Evolutionary conservation across 2,888 invertebrate species (phyloP), one percentile per base, ranked within the genome.

Genomic region (Agrotis clavis): DNA sequence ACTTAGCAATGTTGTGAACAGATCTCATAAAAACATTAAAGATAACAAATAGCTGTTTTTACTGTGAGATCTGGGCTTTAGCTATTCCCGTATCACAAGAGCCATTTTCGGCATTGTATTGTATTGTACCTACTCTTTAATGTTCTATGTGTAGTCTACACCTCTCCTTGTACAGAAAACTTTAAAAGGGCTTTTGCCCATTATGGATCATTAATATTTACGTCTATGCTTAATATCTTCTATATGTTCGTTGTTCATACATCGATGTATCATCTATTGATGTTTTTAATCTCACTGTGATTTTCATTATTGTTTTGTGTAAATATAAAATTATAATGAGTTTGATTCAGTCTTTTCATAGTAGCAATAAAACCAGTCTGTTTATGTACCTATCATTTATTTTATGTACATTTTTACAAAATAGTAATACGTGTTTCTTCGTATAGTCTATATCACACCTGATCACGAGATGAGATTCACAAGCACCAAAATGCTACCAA

Each of bases 201-300:
- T 79, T 76, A 70, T 80, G 64, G 77, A 74, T 80, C 53, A 81
- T 79, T 72, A 65, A 77, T 79, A 65, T 76, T 80, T 80, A 79
- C 67, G 41, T 41, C 65, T 72, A 79, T 78, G 79, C 82, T 85
- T 86, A 73, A 77, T 68, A 84, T 83, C 85, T 74, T 79, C 74
- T 80, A 71, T 69, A 83, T 86, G 87, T 89, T 88, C 81, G 83
- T 84, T 86, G 80, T 87, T 87, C 82, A 84, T 80, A 86, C 90
- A 89, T 90, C 88, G 88, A 88, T 89, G 87, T 92, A 83, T 87
- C 82, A 80, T 90, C 84, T 91, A 90, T 92, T 89, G 88, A 92
- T 92, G 91, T 94, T 90, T 89, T 91, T 88, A 91, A 91, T 93
- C 91, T 94, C 91, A 92, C 94, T 95, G 94, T 95, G 94, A 95